A percentile compares a stretch with the other conserved stretches of the same genome.
phyloP scores from a whole-genome alignment of 1,140 invertebrate genomes.

The Copidosoma floridanum region DNA sequence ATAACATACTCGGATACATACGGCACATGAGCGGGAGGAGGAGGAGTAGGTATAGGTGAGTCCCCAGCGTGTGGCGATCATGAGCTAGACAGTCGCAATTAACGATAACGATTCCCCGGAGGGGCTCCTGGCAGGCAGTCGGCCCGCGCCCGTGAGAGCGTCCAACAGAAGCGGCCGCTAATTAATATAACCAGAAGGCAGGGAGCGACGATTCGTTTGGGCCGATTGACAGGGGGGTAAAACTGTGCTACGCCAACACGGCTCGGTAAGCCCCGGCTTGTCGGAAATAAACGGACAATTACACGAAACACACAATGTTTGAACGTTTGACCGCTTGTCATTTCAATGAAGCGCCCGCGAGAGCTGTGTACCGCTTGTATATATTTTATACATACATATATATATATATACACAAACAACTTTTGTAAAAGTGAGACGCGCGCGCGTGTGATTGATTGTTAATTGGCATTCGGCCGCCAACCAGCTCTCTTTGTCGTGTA shows the following conservation, averaged over 20 bases:
- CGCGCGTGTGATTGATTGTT: conserved; percentile 55
- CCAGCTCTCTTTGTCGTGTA: conserved; percentile 31
- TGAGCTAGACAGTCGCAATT: conserved; percentile 45
- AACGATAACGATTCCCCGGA: conserved; percentile 44
- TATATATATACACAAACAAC: background rate
- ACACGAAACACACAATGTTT: conserved; percentile 59
- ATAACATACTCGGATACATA: too few species aligned
- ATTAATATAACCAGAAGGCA: conserved; percentile 52
- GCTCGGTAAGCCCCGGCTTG: conserved; percentile 31
- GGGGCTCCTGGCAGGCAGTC: conserved; percentile 6
- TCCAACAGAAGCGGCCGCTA: conserved; percentile 31
- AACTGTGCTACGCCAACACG: conserved; percentile 32
- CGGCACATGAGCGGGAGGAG: too few species aligned
- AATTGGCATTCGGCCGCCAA: conserved; percentile 53
- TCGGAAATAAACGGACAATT: conserved; percentile 59
- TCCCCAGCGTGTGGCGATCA: conserved; percentile 3
- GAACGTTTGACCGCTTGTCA: conserved; percentile 48
- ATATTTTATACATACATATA: background rate
- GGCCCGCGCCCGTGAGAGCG: background rate
- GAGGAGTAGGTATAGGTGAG: too few species aligned
- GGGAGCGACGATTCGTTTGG: conserved; percentile 41
- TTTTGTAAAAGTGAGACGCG: too few species aligned
- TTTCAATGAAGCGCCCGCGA: conserved; percentile 58
- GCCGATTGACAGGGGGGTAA: conserved; percentile 47
- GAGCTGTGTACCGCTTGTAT: conserved; percentile 28